Conservation (phyloP, 2,888 invertebrate species). For the Disparrhopalites patrizii region DNA sequence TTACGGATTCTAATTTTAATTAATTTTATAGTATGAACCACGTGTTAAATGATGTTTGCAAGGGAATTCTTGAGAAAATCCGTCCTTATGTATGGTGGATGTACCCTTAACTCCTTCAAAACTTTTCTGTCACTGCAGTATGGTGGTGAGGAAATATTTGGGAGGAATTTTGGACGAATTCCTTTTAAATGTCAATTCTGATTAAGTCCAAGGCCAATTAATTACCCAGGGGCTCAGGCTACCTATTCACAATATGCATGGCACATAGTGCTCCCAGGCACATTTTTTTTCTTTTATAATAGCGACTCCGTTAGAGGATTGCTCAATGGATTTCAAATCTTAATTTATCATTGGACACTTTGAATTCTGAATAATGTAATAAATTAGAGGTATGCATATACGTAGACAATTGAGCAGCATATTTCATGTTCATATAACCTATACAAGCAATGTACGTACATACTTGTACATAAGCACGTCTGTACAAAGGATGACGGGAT, state of each 20-base stretch:
- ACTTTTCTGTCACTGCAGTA: background rate
- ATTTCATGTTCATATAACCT: too few species aligned
- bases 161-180: background rate
- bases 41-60: too few species aligned
- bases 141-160: background rate
- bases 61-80: too few species aligned
- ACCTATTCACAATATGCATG: background rate
- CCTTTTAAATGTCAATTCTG: background rate
- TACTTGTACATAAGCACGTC: too few species aligned
- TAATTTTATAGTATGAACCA: too few species aligned
- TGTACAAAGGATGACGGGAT: too few species aligned
- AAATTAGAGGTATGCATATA: too few species aligned
- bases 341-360: slow-evolving; percentile 2
- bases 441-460: too few species aligned
- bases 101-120: background rate
- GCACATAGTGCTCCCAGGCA: background rate
- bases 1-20: too few species aligned
- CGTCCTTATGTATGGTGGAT: background rate
- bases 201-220: slow-evolving; percentile 2
- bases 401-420: too few species aligned
- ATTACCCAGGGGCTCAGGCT: background rate
- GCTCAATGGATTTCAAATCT: background rate
- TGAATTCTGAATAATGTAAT: slow-evolving; percentile 8
- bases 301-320: too few species aligned
- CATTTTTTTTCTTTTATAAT: too few species aligned